Evolutionary conservation across 2,113 vertebrate genomes (phyloP).

Genomic region (Daubentonia madagascariensis): DNA sequence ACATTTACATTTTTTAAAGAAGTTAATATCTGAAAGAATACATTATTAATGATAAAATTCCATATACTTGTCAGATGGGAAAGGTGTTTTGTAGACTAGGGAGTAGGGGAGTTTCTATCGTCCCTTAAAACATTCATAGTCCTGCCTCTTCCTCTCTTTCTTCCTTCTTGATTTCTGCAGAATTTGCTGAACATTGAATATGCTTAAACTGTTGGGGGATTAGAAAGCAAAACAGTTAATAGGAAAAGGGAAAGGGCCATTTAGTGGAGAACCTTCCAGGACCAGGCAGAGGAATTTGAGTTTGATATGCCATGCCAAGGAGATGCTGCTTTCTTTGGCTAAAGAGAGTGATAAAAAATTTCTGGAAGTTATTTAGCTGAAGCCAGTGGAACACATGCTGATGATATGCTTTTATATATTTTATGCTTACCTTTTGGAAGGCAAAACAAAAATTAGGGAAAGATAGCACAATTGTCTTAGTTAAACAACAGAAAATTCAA

Average conservation of each 20-base stretch:
- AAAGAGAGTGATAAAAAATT: background rate
- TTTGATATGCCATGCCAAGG: background rate
- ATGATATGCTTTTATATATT: background rate
- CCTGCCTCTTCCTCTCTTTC: background rate
- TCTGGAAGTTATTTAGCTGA: background rate
- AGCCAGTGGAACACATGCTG: background rate
- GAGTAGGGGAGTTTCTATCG: background rate
- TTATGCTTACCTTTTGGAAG: constrained; percentile 7
- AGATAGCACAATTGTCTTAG: background rate
- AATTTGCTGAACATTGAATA: background rate
- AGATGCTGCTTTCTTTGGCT: background rate
- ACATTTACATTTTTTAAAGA: constrained; percentile 12
- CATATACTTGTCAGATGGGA: background rate
- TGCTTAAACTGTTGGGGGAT: background rate
- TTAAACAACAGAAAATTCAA: background rate
- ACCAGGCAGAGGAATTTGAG: background rate
- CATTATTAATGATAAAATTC: background rate
- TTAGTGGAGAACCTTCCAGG: background rate
- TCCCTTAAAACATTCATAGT: background rate
- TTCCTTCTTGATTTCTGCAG: background rate
- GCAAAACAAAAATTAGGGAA: background rate
- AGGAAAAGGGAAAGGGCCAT: background rate
- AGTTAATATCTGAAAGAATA: background rate
- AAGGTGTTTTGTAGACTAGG: background rate
- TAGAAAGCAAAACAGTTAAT: background rate